A percentile compares a stretch with the other conserved stretches of the same genome.
phyloP scores from a whole-genome alignment of 2,113 vertebrate species.

The Epinephelus lanceolatus region DNA sequence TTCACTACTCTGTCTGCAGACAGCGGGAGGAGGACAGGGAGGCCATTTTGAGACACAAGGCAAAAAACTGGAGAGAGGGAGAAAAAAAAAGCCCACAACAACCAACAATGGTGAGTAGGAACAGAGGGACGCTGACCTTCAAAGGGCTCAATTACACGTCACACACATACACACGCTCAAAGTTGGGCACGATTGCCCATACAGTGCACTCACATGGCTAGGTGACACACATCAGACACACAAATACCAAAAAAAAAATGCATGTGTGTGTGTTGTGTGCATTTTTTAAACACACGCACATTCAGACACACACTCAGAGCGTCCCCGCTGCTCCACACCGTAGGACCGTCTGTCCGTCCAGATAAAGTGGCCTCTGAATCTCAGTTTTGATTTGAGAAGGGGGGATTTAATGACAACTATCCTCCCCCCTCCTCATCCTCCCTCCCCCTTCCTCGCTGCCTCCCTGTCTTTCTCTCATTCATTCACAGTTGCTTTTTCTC shows the following conservation, averaged over 20 bases:
- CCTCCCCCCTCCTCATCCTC: background rate
- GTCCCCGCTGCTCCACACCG: constrained; percentile 66
- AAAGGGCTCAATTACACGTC: constrained; percentile 76
- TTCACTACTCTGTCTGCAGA: constrained; percentile 54
- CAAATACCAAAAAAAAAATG: constrained; percentile 6
- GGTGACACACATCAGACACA: constrained; percentile 35
- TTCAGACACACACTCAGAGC: constrained; percentile 26
- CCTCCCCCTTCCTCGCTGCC: background rate
- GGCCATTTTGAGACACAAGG: constrained; percentile 74
- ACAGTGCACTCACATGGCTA: constrained; percentile 35
- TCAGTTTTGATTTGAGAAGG: constrained; percentile 70
- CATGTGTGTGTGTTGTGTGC: constrained; percentile 15
- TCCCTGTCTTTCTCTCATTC: constrained; percentile 20
- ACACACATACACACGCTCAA: constrained; percentile 47
- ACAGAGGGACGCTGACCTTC: constrained; percentile 73
- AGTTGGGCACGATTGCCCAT: constrained; percentile 66
- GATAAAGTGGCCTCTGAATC: constrained; percentile 80
- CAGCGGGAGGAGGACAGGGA: constrained; percentile 50
- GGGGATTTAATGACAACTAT: constrained; percentile 73
- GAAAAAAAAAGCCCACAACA: constrained; percentile 43
- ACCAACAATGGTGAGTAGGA: constrained; percentile 64
- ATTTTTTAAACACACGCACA: constrained; percentile 34
- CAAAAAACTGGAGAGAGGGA: constrained; percentile 34
- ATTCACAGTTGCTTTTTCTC: constrained; percentile 40
- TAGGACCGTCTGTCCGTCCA: constrained; percentile 73